phyloP scores from a whole-genome alignment of 2,888 invertebrate genomes.

The Teleogryllus oceanicus region DNA sequence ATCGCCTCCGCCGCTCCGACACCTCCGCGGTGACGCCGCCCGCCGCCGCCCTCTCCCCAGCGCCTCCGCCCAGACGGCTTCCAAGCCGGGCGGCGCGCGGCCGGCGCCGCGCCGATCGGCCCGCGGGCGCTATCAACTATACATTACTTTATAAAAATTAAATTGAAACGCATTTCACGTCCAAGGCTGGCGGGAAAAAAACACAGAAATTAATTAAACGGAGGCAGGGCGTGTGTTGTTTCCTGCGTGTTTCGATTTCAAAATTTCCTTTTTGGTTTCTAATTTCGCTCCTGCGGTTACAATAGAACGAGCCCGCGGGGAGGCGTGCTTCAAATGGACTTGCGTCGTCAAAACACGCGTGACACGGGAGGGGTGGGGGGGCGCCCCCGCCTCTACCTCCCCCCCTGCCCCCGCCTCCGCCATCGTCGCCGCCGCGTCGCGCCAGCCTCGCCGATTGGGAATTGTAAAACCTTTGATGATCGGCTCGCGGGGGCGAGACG shows the following conservation, averaged over 20 bases:
- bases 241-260: constrained; percentile 18
- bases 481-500: not conserved
- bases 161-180: constrained; percentile 18
- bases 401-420: no score
- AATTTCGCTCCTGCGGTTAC: constrained; percentile 10
- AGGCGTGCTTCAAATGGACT: not conserved
- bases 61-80: no score
- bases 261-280: constrained; percentile 18
- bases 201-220: constrained; percentile 7
- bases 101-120: no score
- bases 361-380: not conserved
- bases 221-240: constrained; percentile 18
- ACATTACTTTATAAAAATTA: constrained; percentile 18
- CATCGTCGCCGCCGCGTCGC: no score
- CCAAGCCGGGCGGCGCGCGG: no score
- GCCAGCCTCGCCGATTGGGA: not conserved
- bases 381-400: no score
- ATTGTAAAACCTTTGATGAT: constrained; percentile 18
- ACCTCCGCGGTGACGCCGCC: no score
- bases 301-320: constrained; percentile 18
- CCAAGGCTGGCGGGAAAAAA: not conserved
- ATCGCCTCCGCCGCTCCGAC: no score
- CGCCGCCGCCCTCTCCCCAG: no score
- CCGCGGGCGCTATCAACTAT: not conserved
- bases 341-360: constrained; percentile 18